Base-by-base conservation (phyloP, 2,797 vertebrate species). In the Danio jaintianensis region DNA sequence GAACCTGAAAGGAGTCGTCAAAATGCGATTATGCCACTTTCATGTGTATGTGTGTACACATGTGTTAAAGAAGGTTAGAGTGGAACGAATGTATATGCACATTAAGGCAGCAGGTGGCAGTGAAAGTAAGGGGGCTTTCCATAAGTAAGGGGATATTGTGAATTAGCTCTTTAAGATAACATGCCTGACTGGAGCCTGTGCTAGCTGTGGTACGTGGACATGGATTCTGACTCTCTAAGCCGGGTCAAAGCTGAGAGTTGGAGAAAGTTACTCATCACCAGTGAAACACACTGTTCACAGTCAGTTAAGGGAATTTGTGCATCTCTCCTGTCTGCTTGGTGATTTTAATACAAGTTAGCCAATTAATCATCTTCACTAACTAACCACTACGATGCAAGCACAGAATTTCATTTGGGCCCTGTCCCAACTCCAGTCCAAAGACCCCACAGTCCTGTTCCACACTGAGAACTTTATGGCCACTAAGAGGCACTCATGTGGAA, bases 11-110 rank as follows among this genome's bases (percentile, higher is more conserved):
- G 47, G 36, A 29, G 20, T 59, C 58, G n/a, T 10, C 47, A 22
- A 45, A 79, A 79, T 53, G 68, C 0, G 47, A 79, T 71, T 52
- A 70, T 0, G 9, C 18, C 38, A 71, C 67, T 79, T 71, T 71
- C 0, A 36, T 45, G 42, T 68, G 36, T 59, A 38, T 47, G 55
- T 50, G 43, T 10, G 8, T 50, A 42, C 7, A 13, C 2, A 3
- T 20, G 22, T 18, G 63, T 4, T n/a, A 78, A 55, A 59, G 45
- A 43, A 16, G 52, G 47, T 55, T 71, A 71, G 40, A 42, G 52
- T 48, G 10, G 53, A 48, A 20, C 11, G 15, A 12, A 29, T 11
- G 43, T n/a, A 56, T 2, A 16, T 18, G 58, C 58, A 50, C 58
- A 74, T 62, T 48, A 48, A 50, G 45, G 50, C 20, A 67, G 50